phyloP scores from a whole-genome alignment of 2,113 vertebrate species.

The Clarias gariepinus region DNA sequence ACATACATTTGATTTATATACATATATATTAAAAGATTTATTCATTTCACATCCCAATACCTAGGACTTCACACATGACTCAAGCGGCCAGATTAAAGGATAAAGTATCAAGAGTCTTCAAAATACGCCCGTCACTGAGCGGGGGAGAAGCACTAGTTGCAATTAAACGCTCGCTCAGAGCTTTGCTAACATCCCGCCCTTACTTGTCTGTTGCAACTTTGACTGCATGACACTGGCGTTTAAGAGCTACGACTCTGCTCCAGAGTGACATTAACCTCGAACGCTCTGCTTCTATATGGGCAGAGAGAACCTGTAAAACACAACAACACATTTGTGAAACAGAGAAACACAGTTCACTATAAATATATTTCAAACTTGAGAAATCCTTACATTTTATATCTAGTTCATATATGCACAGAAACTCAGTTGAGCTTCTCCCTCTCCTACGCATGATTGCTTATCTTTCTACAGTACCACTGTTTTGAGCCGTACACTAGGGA shows the following conservation, averaged over 20 bases:
- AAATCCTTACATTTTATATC: not conserved
- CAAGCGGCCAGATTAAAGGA: no score
- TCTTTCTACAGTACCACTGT: not conserved
- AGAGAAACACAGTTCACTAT: conserved; percentile 31
- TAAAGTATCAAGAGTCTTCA: no score
- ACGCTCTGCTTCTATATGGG: conserved; percentile 71
- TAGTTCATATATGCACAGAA: not conserved
- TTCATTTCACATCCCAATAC: no score
- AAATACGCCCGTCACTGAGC: no score
- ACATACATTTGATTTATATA: no score
- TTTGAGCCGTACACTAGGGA: not conserved
- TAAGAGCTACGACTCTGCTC: conserved; percentile 80
- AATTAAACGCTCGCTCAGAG: no score
- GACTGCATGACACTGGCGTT: conserved; percentile 77
- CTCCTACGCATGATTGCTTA: not conserved
- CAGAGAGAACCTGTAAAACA: conserved; percentile 69
- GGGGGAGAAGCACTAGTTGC: no score
- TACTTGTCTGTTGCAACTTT: conserved; percentile 88
- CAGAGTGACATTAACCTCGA: conserved; percentile 75
- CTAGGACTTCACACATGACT: no score
- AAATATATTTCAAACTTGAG: not conserved
- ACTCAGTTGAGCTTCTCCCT: not conserved
- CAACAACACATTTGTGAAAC: conserved; percentile 42
- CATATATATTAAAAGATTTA: no score
- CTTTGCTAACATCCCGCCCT: conserved; percentile 3